phyloP scores from a whole-genome alignment of 1,140 invertebrate genomes.

The Halesus radiatus region DNA sequence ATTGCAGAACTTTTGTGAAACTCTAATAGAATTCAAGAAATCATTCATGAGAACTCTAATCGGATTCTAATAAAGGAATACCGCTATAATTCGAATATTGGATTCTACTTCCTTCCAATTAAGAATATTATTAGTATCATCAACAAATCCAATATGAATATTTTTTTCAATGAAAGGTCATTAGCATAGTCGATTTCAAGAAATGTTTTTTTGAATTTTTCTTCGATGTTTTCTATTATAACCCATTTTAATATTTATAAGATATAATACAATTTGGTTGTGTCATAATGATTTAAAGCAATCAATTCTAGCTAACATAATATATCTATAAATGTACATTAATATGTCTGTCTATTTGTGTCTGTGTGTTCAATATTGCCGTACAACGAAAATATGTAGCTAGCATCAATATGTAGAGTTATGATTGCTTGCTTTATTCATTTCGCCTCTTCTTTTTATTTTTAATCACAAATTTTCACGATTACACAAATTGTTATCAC shows the following conservation, averaged over 20 bases:
- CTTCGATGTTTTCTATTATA: too few relatives aligned
- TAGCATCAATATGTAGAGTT: conserved; percentile 38
- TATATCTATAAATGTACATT: conserved; percentile 31
- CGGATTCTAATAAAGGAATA: too few relatives aligned
- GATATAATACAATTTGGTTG: conserved; percentile 48
- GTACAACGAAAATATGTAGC: conserved; percentile 56
- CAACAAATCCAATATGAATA: too few relatives aligned
- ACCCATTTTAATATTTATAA: conserved; percentile 21
- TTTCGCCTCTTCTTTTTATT: neutral
- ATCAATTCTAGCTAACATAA: conserved; percentile 53
- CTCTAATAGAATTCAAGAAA: too few relatives aligned
- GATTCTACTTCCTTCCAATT: too few relatives aligned
- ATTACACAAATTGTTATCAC: neutral
- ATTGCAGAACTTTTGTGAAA: too few relatives aligned
- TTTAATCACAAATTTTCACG: neutral
- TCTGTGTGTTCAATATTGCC: conserved; percentile 55
- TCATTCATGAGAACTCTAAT: too few relatives aligned
- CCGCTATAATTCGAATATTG: too few relatives aligned
- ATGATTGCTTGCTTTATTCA: conserved; percentile 15
- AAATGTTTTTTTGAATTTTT: too few relatives aligned
- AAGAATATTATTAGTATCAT: too few relatives aligned
- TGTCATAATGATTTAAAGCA: conserved; percentile 55
- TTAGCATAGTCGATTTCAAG: too few relatives aligned
- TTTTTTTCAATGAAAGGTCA: too few relatives aligned
- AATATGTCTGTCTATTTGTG: conserved; percentile 44